Evolutionary conservation across 2,888 invertebrate genomes (phyloP).

Genomic region (Scaptomyza caliginosa): DNA sequence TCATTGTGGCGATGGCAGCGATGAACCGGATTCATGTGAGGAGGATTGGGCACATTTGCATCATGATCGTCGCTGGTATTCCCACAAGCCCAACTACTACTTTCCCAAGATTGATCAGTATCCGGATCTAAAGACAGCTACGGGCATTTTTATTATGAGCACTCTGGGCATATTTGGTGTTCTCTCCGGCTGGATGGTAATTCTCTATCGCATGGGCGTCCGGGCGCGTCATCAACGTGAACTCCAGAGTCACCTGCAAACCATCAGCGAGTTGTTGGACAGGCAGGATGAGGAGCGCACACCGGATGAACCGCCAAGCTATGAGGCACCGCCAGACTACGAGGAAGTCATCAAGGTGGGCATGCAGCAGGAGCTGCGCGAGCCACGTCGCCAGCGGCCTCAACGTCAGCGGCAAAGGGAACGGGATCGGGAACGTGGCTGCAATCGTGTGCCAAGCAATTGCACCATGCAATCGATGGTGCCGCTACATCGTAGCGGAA

Average conservation of each 20-base stretch:
- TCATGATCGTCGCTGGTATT: constrained; percentile 87
- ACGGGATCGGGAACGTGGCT: constrained; percentile 59
- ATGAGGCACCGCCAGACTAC: constrained; percentile 90
- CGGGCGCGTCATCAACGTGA: constrained; percentile 87
- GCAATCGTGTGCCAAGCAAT: constrained; percentile 71
- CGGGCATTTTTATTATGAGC: constrained; percentile 87
- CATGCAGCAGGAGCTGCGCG: constrained; percentile 84
- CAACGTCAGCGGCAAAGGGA: constrained; percentile 59
- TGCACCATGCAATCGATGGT: constrained; percentile 70
- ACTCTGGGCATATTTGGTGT: constrained; percentile 87
- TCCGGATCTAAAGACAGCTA: constrained; percentile 88
- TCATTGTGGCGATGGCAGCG: constrained; percentile 90
- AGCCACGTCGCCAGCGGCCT: constrained; percentile 76
- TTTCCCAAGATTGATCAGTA: constrained; percentile 89
- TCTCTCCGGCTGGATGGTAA: constrained; percentile 87
- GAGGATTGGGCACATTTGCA: constrained; percentile 86
- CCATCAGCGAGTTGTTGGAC: constrained; percentile 88
- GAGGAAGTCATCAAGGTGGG: constrained; percentile 87
- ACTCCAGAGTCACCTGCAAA: constrained; percentile 88
- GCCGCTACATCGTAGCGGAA: constrained; percentile 64
- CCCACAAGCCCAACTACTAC: constrained; percentile 89
- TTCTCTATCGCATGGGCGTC: constrained; percentile 87
- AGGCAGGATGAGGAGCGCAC: constrained; percentile 83
- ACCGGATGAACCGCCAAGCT: constrained; percentile 87
- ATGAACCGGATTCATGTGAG: constrained; percentile 87